These are phyloP conservation scores for Pangasius sanitwongsei DNA, from an alignment of 2,797 vertebrate genomes.

Conservation along the genomic window DNA sequence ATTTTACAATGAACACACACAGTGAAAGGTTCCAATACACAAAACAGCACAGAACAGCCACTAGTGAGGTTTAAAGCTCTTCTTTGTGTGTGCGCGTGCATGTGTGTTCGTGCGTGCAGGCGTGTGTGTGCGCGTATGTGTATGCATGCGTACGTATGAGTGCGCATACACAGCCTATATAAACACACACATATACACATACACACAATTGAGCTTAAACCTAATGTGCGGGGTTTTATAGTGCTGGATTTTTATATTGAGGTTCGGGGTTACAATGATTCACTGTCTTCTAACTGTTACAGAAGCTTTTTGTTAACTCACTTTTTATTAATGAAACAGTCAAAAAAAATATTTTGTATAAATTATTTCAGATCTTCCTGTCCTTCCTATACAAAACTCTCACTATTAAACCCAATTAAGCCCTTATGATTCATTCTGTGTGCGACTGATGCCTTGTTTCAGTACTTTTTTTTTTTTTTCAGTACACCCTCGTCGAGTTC, in stretches of 20 bases:
- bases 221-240: background rate
- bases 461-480: background rate
- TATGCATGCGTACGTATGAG: too few species aligned
- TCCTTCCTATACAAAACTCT: background rate
- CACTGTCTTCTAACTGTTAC: background rate
- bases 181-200: background rate
- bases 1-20: background rate
- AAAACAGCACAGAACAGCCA: background rate
- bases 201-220: background rate
- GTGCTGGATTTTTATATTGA: conserved; percentile 32
- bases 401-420: background rate
- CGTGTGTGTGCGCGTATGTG: background rate
- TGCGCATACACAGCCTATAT: background rate
- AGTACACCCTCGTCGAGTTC: background rate
- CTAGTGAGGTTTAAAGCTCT: background rate
- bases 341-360: conserved; percentile 2
- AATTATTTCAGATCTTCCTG: background rate
- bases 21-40: background rate
- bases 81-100: background rate
- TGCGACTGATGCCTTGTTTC: background rate
- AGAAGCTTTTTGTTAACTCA: conserved; percentile 10
- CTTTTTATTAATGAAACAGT: conserved; percentile 20
- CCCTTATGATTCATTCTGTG: background rate
- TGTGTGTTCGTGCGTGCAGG: background rate
- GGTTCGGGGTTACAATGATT: conserved; percentile 19